Base-by-base conservation (phyloP, 2,888 invertebrate genomes). In the Chymomyza fuscimana region DNA sequence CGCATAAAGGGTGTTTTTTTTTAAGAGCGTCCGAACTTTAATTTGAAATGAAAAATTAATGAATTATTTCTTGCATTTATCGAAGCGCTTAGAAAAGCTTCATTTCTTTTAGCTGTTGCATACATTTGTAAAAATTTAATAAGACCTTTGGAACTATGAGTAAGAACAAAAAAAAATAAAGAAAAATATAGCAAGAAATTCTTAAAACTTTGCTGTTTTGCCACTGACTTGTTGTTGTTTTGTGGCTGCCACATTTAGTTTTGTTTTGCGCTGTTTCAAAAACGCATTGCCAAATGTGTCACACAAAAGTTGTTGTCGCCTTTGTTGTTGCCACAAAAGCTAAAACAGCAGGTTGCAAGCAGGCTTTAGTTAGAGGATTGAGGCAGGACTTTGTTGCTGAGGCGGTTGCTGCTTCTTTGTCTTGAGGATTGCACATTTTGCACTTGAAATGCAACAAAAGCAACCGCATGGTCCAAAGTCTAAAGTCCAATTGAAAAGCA, bases 271-370 rank as follows among this genome's bases (percentile, higher is more conserved):
- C 81, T 83, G 82, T 82, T 85, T 81, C 81, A 82, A 82, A 86
- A 81, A 58, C 82, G 82, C 83, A 81, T 85, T 86, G 84, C 84
- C 86, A 86, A 83, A 86, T 84, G 82, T 85, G 84, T 85, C 79
- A 82, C 86, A 79, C 77, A 81, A 73, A 82, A 75, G 73, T 77
- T 73, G 70, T 54, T 64, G 72, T 68, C 68, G 68, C 66, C 71
- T 58, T 65, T 76, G 50, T 73, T 70, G 59, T 67, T 70, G 56
- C 67, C 58, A 60, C 36, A 60, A 32, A 60, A 60, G 60, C 60
- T 60, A 36, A 60, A 32, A 60, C 60, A 15, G 60, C 60, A n/a
- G 60, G 32, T 16, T 19, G 40, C 40, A 40, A 40, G 40, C 5
- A 6, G 32, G 32, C 40, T 40, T 46, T 12, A 1, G n/a, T 16